A percentile compares a stretch with the other conserved stretches of the same genome.
These are phyloP conservation scores for Xylocopa sonorina DNA, from an alignment of 1,140 invertebrate species.

Conservation along the genomic window DNA sequence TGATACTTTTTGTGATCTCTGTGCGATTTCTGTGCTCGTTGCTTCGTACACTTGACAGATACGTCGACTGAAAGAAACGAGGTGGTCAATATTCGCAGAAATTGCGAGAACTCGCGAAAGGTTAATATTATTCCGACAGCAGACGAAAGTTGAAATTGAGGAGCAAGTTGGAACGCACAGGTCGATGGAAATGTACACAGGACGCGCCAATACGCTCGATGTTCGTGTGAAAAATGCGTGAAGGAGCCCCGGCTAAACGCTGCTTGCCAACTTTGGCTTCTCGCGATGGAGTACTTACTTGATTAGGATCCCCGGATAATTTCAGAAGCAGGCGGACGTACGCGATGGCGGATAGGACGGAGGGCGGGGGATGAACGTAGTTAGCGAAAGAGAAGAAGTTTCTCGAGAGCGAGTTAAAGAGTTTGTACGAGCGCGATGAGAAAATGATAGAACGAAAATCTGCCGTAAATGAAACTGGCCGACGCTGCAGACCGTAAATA, in stretches of 20 bases:
- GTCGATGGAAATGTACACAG: neutral
- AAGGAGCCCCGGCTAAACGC: constrained; percentile 34
- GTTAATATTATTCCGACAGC: neutral
- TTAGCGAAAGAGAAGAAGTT: constrained; percentile 14
- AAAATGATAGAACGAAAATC: constrained; percentile 29
- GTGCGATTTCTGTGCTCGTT: no score
- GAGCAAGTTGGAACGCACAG: neutral
- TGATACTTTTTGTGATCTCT: no score
- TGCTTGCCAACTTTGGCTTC: constrained; percentile 39
- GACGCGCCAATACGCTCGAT: constrained; percentile 25
- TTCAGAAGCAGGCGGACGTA: constrained; percentile 33
- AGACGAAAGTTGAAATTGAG: neutral
- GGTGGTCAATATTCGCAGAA: neutral
- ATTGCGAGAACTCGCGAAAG: neutral
- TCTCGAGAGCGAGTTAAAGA: constrained; percentile 25
- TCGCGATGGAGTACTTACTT: constrained; percentile 53
- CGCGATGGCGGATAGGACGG: neutral
- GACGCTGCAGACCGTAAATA: neutral
- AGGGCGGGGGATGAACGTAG: neutral
- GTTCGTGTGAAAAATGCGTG: neutral
- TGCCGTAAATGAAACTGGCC: neutral
- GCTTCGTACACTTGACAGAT: neutral
- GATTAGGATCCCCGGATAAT: constrained; percentile 65
- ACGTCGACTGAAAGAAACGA: neutral
- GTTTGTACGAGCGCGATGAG: constrained; percentile 25